Evolutionary conservation across 2,113 vertebrate genomes (phyloP).

Genomic region (Vidua chalybeata): DNA sequence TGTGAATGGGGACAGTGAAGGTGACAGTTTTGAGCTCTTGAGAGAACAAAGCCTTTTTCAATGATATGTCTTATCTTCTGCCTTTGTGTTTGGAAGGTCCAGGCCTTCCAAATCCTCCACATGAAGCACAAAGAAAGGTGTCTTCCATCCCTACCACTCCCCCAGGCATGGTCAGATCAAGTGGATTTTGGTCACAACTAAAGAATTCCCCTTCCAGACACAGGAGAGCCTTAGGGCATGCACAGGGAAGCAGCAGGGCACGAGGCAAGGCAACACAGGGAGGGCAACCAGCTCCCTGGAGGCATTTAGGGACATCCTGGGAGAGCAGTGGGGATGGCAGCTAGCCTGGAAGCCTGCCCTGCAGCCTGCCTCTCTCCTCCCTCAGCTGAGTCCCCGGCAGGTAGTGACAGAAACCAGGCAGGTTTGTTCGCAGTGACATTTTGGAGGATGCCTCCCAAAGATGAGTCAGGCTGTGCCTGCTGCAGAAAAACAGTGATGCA

Average conservation of each 20-base stretch:
- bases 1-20: neutral
- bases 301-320: neutral
- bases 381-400: neutral
- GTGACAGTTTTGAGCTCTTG: neutral
- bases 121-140: neutral
- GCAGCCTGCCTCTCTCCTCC: neutral
- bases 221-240: neutral
- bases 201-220: neutral
- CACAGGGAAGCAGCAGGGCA: neutral
- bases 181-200: neutral
- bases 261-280: neutral
- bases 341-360: neutral
- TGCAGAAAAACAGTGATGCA: conserved; percentile 42
- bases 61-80: neutral
- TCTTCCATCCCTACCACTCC: neutral
- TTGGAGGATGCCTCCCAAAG: conserved; percentile 35
- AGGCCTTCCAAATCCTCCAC: neutral
- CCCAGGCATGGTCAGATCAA: neutral
- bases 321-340: neutral
- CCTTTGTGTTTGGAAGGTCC: neutral
- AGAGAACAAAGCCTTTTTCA: neutral
- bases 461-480: conserved; percentile 57
- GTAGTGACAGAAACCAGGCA: conserved; percentile 36
- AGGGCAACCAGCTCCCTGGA: neutral
- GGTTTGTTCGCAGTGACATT: conserved; percentile 39